Percentiles rank a stretch among this genome's conserved stretches.
These are phyloP conservation scores for Holcopasites calliopsidis DNA, from an alignment of 1,140 invertebrate species.

Conservation along the genomic window DNA sequence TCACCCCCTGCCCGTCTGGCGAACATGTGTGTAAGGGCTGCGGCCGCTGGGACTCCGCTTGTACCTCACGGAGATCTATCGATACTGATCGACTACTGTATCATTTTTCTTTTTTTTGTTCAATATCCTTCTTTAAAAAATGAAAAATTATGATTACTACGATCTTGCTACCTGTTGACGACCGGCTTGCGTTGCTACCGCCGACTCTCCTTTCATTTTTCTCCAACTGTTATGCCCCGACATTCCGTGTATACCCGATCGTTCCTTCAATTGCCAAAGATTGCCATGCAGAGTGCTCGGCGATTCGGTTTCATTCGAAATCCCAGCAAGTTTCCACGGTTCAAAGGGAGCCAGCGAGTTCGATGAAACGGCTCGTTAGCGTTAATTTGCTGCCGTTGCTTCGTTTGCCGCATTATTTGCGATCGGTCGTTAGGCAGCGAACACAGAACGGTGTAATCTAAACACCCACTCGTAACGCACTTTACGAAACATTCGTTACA, in stretches of 20 bases:
- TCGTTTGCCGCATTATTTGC: neutral
- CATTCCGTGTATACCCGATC: too few relatives aligned
- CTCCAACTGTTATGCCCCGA: too few relatives aligned
- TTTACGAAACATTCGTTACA: neutral
- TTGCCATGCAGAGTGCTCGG: too few relatives aligned
- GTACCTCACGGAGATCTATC: too few relatives aligned
- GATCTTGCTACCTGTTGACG: neutral
- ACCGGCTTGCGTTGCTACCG: constrained; percentile 5
- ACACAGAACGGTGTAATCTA: neutral
- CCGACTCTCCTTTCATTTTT: neutral
- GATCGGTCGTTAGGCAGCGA: too few relatives aligned
- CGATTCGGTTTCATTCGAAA: constrained; percentile 2
- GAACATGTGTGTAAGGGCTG: constrained; percentile 39
- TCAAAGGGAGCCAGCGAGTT: neutral
- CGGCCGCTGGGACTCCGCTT: neutral
- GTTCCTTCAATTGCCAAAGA: too few relatives aligned
- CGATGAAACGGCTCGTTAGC: constrained; percentile 3
- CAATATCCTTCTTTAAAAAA: neutral
- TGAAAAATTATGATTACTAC: constrained; percentile 18
- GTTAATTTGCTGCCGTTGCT: neutral
- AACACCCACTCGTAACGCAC: neutral
- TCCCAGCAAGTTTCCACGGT: neutral
- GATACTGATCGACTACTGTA: neutral
- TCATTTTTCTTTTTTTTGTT: neutral
- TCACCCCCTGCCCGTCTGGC: constrained; percentile 18